Evolutionary conservation across 2,113 vertebrate genomes (phyloP).

Genomic region (Amblyornis subalaris): DNA sequence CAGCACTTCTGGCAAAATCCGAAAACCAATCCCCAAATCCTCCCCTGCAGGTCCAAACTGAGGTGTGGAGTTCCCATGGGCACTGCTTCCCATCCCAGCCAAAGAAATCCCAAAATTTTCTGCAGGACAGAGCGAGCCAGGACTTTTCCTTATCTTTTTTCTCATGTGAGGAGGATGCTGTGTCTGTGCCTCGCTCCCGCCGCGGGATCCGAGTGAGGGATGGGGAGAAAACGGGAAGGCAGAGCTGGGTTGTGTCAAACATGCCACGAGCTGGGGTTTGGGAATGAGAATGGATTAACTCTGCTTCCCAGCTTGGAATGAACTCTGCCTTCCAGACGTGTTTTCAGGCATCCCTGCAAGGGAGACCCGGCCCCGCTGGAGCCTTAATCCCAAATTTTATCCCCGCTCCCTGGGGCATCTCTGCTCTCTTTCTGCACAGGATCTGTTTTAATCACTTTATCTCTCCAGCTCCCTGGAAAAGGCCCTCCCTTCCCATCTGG

Average conservation of each 20-base stretch:
- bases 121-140: background rate
- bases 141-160: background rate
- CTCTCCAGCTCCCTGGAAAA: background rate
- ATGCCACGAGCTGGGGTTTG: background rate
- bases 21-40: background rate
- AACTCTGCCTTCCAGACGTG: background rate
- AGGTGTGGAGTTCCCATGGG: background rate
- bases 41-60: rapidly evolving
- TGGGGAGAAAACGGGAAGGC: background rate
- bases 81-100: background rate
- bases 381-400: background rate
- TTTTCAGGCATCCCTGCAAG: background rate
- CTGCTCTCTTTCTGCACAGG: background rate
- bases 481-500: conserved; percentile 40
- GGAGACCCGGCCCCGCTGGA: background rate
- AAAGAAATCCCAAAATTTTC: background rate
- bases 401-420: background rate
- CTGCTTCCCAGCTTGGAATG: background rate
- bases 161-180: background rate
- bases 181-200: rapidly evolving
- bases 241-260: conserved; percentile 38
- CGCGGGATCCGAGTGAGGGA: background rate
- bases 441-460: background rate
- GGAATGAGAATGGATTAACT: conserved; percentile 11
- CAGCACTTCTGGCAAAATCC: too few species aligned